phyloP scores from a whole-genome alignment of 1,140 invertebrate species.

The Nasonia longicornis region DNA sequence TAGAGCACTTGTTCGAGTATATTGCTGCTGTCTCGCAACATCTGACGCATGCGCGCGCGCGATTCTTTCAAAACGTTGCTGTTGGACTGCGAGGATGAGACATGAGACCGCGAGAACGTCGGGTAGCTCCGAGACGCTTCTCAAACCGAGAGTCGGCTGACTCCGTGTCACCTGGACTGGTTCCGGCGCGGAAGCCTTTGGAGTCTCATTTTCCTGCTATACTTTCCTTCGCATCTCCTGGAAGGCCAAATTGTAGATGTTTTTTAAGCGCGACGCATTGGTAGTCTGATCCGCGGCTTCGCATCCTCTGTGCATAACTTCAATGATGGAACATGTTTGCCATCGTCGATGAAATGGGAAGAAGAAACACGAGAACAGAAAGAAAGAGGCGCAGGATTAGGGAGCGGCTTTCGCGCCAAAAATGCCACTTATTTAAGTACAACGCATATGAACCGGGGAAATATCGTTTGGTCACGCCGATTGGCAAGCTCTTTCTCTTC shows the following conservation, averaged over 20 bases:
- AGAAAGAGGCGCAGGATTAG: constrained; percentile 51
- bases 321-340: too few relatives aligned
- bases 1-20: too few relatives aligned
- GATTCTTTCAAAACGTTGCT: background rate
- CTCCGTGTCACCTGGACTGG: constrained; percentile 69
- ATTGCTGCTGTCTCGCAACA: background rate
- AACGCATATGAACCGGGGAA: constrained; percentile 63
- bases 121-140: constrained; percentile 27
- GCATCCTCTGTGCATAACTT: constrained; percentile 33
- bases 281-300: too few relatives aligned
- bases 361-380: constrained; percentile 28
- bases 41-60: background rate
- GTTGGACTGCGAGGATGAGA: background rate
- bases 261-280: background rate
- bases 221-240: constrained; percentile 47
- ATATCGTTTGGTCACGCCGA: constrained; percentile 65
- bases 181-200: constrained; percentile 61
- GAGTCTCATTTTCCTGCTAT: constrained; percentile 50
- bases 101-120: constrained; percentile 19
- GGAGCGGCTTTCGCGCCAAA: constrained; percentile 60
- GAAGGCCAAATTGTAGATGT: background rate
- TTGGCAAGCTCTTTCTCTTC: constrained; percentile 34
- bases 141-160: constrained; percentile 63
- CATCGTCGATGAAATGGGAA: too few relatives aligned
- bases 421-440: constrained; percentile 61